A percentile compares a stretch with the other conserved stretches of the same genome.
phyloP scores from a whole-genome alignment of 2,888 invertebrate genomes.

The Stenotaenia linearis region DNA sequence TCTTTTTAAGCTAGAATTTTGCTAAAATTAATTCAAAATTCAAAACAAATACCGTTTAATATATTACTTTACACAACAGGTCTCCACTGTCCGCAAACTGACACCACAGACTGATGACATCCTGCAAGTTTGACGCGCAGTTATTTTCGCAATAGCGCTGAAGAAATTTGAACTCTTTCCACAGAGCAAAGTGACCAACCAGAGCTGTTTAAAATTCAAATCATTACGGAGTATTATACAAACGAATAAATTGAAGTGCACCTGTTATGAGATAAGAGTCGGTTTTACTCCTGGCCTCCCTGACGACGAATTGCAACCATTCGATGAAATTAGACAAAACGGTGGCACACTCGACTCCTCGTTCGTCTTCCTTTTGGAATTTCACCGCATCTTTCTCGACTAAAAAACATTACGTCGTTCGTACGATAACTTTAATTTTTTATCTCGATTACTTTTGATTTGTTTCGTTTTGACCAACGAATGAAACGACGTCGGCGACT shows the following conservation, averaged over 20 bases:
- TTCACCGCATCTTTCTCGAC: neutral
- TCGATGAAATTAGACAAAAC: neutral
- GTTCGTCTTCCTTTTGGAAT: neutral
- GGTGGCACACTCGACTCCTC: neutral
- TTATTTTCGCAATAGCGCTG: neutral
- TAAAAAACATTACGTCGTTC: no score
- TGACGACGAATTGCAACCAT: neutral
- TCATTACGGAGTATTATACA: no score
- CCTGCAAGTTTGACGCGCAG: neutral
- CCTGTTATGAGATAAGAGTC: neutral
- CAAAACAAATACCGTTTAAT: no score
- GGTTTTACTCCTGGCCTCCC: neutral
- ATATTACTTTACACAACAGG: neutral
- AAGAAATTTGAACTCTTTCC: neutral
- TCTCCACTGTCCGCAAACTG: conserved; percentile 15
- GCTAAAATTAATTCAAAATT: neutral
- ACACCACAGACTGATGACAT: conserved; percentile 13
- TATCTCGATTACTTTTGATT: neutral
- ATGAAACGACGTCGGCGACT: neutral
- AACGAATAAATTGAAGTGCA: neutral
- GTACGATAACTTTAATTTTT: no score
- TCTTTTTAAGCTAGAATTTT: neutral
- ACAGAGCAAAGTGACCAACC: neutral
- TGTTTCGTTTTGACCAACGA: neutral
- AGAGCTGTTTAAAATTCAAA: neutral